Base-by-base conservation (phyloP, 2,113 vertebrate genomes). In the Puntigrus tetrazona region DNA sequence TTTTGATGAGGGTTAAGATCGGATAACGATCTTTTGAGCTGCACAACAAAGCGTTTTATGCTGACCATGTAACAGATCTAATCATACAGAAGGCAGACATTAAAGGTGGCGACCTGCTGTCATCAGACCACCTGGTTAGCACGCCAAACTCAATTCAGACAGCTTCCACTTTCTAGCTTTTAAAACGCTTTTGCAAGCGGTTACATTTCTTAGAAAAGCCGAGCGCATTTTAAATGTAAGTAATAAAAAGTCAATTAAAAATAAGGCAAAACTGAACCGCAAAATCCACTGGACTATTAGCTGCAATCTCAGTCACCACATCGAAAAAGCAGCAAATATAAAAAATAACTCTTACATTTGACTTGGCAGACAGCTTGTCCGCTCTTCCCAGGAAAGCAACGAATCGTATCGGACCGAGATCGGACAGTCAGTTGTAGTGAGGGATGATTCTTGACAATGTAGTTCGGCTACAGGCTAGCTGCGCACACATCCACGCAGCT, bases 401-500 rank as follows among this genome's bases (percentile, higher is more conserved):
- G 52, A 20, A 10, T 3, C 34, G 4, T 5, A 7, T 1, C 34
- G 6, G 7, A 69, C 20, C 52, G 34, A 1, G 10, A 59, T 4
- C 55, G 36, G 16, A 43, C 34, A 20, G 79, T 82, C 63, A 69
- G 65, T 25, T 36, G 45, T 5, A 55, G 31, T 36, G 43, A 38
- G 11, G 22, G 45, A 55, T 50, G 43, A 1, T 9, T 8, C 31
- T 36, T 38, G 29, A 50, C 6, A 13, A 52, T 29, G 41, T 70
- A 82, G 63, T 22, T 70, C 20, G 31, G 63, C 79, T 55, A 70
- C 27, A 52, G 10, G 79, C 79, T 82, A 82, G 70, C 65, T 70
- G 65, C 79, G 79, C 65, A 82, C 79, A 70, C 63, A 70, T 69
- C n/a, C 63, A 70, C 41, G 63, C 65, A 82, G 79, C 63, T 82